phyloP scores from a whole-genome alignment of 2,888 invertebrate genomes.

The Acanthosepion pharaonis region DNA sequence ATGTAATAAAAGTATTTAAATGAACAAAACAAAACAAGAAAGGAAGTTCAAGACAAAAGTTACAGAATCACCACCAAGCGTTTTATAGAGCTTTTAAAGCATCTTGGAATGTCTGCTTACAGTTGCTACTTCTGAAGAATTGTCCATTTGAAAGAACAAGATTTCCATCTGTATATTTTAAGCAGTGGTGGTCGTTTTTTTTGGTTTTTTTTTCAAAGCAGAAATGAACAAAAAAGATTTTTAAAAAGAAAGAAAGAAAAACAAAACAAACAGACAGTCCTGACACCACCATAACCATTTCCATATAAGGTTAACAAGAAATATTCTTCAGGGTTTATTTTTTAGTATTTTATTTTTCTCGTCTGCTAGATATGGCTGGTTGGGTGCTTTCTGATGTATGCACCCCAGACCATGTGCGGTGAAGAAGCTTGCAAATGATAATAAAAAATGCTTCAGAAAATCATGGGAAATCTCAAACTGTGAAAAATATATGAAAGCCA shows the following conservation, averaged over 20 bases:
- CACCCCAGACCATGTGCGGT: background rate
- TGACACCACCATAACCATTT: background rate
- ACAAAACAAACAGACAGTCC: background rate
- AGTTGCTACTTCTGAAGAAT: background rate
- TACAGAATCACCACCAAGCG: background rate
- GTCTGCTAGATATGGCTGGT: background rate
- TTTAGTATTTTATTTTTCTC: background rate
- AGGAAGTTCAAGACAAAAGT: background rate
- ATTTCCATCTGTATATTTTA: background rate
- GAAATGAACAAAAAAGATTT: background rate
- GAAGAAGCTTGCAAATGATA: background rate
- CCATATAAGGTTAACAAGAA: background rate
- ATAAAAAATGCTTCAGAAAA: background rate
- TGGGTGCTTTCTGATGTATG: background rate
- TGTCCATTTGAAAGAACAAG: slow-evolving; percentile 9
- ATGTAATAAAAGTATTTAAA: background rate
- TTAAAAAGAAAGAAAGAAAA: background rate
- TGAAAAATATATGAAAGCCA: background rate
- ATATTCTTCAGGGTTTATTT: background rate
- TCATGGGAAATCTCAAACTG: slow-evolving; percentile 33
- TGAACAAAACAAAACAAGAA: background rate
- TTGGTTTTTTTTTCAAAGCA: background rate
- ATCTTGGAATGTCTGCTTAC: background rate
- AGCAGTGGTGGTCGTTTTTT: background rate
- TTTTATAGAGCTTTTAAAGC: background rate